These are phyloP conservation scores for Mormyrops boulengeri DNA, from an alignment of 2,797 vertebrate genomes.

Conservation along the genomic window DNA sequence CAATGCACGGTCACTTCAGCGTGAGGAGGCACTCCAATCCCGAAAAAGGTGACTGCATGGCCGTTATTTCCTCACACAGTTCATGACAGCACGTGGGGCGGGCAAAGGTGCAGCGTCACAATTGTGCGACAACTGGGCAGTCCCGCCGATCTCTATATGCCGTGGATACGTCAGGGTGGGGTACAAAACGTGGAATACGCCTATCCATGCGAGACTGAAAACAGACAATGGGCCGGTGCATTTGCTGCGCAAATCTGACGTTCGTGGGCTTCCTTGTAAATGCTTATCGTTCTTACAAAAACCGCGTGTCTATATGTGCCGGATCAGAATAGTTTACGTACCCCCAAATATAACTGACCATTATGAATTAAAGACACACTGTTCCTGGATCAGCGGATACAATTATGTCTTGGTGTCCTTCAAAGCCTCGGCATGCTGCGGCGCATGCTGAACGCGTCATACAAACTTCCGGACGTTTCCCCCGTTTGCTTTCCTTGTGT, in stretches of 20 bases:
- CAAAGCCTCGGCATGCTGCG: background rate
- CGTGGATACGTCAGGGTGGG: background rate
- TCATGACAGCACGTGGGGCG: background rate
- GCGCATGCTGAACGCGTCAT: background rate
- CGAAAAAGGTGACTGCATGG: background rate
- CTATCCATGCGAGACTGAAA: background rate
- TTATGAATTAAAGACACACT: background rate
- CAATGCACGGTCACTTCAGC: background rate
- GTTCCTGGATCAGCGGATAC: background rate
- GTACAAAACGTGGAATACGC: background rate
- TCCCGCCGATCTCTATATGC: background rate
- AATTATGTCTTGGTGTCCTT: background rate
- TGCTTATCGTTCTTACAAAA: background rate
- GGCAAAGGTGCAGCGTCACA: background rate
- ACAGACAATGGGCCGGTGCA: background rate
- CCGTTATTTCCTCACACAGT: constrained; percentile 3
- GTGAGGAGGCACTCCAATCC: background rate
- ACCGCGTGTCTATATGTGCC: background rate
- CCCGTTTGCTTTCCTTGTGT: background rate
- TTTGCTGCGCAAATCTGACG: background rate
- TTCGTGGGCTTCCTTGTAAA: background rate
- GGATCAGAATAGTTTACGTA: background rate
- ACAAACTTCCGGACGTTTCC: background rate
- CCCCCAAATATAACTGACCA: background rate
- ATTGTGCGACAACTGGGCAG: background rate